Percentiles rank a stretch among this genome's conserved stretches.
These are phyloP conservation scores for Spilogale gracilis DNA, from an alignment of 2,113 vertebrate genomes.

Conservation along the genomic window DNA sequence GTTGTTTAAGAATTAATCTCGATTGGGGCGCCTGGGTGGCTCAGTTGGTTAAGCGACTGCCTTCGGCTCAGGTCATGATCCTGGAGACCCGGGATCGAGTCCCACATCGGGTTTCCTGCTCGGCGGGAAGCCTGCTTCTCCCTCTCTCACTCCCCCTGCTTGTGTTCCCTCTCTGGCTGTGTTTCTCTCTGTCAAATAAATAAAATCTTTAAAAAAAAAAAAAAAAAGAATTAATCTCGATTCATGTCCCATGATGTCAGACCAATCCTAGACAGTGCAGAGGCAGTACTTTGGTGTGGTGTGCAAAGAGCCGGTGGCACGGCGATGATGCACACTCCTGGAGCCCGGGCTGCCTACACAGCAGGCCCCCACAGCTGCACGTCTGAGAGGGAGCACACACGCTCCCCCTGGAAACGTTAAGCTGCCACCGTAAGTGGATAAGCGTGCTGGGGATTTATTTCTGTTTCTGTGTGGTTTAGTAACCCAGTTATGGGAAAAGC, in stretches of 20 bases:
- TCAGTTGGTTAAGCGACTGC: too few relatives aligned
- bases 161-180: too few relatives aligned
- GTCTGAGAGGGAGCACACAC: background rate
- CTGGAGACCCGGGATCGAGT: too few relatives aligned
- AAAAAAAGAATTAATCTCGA: slow-evolving; percentile 32
- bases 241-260: background rate
- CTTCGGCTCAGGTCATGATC: too few relatives aligned
- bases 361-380: background rate
- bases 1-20: background rate
- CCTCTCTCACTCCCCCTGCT: too few relatives aligned
- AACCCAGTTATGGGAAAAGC: slow-evolving; percentile 17
- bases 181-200: too few relatives aligned
- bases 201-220: background rate
- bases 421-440: background rate
- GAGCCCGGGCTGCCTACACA: background rate
- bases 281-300: background rate
- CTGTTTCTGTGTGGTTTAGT: slow-evolving; percentile 44
- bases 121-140: too few relatives aligned
- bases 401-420: background rate
- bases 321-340: background rate
- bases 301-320: background rate
- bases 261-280: background rate
- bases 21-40: background rate
- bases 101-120: too few relatives aligned
- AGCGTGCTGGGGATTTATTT: slow-evolving; percentile 27